Evolutionary conservation across 1,140 invertebrate genomes (phyloP).

Genomic region (Paracyclopina nana): DNA sequence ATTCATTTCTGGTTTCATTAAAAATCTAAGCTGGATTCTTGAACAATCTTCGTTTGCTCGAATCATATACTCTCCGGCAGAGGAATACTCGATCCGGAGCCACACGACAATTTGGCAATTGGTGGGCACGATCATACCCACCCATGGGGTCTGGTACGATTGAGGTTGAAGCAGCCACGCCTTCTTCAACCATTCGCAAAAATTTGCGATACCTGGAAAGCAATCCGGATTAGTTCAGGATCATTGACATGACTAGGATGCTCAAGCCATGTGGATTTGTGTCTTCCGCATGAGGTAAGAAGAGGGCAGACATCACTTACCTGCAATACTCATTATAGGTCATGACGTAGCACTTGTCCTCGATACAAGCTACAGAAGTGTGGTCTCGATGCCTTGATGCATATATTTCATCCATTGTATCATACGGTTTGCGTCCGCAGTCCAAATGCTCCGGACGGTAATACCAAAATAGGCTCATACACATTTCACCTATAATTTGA

Average conservation of each 20-base stretch:
- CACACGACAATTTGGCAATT: slow-evolving; percentile 47
- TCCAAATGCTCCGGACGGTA: slow-evolving; percentile 93
- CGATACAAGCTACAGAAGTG: slow-evolving; percentile 89
- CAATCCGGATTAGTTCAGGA: slow-evolving; percentile 13
- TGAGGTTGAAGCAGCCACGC: slow-evolving; percentile 32
- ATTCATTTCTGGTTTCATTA: neutral
- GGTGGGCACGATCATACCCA: slow-evolving; percentile 31
- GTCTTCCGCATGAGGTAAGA: neutral
- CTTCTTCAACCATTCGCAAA: slow-evolving; percentile 37
- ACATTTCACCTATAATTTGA: slow-evolving; percentile 84
- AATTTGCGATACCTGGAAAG: slow-evolving; percentile 39
- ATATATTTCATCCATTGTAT: slow-evolving; percentile 76
- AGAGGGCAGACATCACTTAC: slow-evolving; percentile 32
- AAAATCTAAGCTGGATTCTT: slow-evolving; percentile 29
- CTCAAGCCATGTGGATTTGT: neutral
- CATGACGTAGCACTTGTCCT: slow-evolving; percentile 91
- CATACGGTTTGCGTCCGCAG: slow-evolving; percentile 48
- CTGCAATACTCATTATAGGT: slow-evolving; percentile 92
- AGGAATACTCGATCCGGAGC: slow-evolving; percentile 75
- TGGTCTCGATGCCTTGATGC: slow-evolving; percentile 55
- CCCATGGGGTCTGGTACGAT: slow-evolving; percentile 35
- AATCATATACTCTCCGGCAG: slow-evolving; percentile 83
- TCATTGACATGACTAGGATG: neutral
- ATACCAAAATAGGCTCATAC: slow-evolving; percentile 90
- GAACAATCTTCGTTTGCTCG: slow-evolving; percentile 43